Base-by-base conservation (phyloP, 2,797 vertebrate genomes). In the Myoxocephalus aenaeus region DNA sequence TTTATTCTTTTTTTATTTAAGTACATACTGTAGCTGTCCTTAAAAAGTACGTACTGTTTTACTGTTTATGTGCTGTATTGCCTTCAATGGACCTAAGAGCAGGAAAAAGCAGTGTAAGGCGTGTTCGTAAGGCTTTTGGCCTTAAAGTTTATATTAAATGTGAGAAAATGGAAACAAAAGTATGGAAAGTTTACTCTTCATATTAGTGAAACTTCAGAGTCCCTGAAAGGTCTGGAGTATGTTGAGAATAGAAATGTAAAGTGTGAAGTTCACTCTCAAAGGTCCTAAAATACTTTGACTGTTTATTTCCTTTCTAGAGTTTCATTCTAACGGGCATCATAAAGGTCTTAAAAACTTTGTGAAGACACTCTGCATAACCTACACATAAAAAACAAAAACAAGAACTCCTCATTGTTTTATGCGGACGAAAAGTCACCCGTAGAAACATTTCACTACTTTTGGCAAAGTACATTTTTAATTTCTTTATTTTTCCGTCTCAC, bases 381-480 rank as follows among this genome's bases (percentile, higher is more conserved):
- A 78, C 75, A 87, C 34, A 63, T 57, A 27, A 75, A 9, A 44
- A 15, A 5, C 5, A 36, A 46, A 34, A 46, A 64, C 22, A 17
- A 18, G 6, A 9, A 29, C 40, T 38, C 42, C 51, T 69, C 65
- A 57, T 81, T 58, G 38, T 75, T 76, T n/a, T 81, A 34, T 68
- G 64, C 1, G 1, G n/a, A 38, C 2, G 1, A 58, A 20, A 14
- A 53, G 27, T 57, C 67, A 29, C 7, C n/a, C n/a, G 51, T 63
- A 73, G 77, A 88, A 81, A 79, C 63, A 51, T 81, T 77, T 81
- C 79, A 79, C 86, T 83, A 82, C 81, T 88, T 78, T 79, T 86
- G 84, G 80, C 87, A 83, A 77, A 87, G 69, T 59, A 25, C 72
- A 29, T 75, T 82, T 84, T 77, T 81, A 81, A 84, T 84, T 88